A percentile compares a stretch with the other conserved stretches of the same genome.
phyloP scores from a whole-genome alignment of 2,797 vertebrate species.

The Chaunax sp. region DNA sequence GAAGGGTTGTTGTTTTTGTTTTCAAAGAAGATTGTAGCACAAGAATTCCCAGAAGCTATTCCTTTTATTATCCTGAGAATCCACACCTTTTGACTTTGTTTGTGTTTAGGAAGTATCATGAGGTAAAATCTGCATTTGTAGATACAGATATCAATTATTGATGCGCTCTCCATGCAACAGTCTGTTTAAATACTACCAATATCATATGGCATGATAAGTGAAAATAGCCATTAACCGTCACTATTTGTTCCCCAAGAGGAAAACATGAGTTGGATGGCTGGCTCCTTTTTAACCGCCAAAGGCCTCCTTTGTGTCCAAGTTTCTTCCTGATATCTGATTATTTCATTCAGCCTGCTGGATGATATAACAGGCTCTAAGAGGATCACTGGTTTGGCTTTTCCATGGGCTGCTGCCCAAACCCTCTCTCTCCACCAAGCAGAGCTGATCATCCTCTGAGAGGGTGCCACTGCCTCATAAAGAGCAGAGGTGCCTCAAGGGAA shows the following conservation, averaged over 20 bases:
- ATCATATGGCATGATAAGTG: neutral
- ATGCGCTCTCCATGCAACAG: neutral
- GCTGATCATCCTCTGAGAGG: conserved; percentile 47
- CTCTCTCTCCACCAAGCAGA: conserved; percentile 57
- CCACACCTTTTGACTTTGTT: conserved; percentile 3
- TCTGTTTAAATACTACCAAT: neutral
- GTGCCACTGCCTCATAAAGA: conserved; percentile 42
- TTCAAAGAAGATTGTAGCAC: conserved; percentile 14
- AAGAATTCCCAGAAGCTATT: conserved; percentile 43
- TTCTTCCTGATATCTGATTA: conserved; percentile 75
- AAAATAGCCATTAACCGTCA: neutral
- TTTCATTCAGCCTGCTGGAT: conserved; percentile 63
- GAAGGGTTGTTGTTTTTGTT: conserved; percentile 35
- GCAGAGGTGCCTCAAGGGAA: conserved; percentile 47
- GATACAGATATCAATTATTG: neutral
- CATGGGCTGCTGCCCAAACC: conserved; percentile 63
- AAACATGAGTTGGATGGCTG: conserved; percentile 3
- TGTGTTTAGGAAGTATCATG: neutral
- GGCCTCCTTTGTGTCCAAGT: conserved; percentile 52
- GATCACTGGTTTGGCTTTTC: conserved; percentile 77
- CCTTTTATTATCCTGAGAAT: conserved; percentile 13
- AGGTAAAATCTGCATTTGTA: neutral
- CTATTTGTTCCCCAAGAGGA: neutral
- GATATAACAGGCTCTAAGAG: conserved; percentile 79
- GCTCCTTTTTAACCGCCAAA: conserved; percentile 41